phyloP scores from a whole-genome alignment of 2,888 invertebrate species.

The Campoplex capitator region DNA sequence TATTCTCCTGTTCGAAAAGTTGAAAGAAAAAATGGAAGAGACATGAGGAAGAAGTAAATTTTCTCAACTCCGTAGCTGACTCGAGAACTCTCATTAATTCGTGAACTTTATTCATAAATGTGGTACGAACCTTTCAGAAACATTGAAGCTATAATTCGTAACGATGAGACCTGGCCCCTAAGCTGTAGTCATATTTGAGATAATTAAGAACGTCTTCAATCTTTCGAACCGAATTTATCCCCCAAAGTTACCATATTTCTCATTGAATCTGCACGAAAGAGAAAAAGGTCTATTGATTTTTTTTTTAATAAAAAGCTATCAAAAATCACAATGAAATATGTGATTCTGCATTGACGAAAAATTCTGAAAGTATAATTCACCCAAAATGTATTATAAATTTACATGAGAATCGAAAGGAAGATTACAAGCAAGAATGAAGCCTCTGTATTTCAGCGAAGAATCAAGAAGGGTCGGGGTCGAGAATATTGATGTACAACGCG shows the following conservation, averaged over 20 bases:
- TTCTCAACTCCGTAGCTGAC: not conserved
- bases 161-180: not conserved
- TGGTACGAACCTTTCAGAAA: not conserved
- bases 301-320: not conserved
- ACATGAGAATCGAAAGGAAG: conserved; percentile 71
- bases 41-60: conserved; percentile 31
- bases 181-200: not conserved
- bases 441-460: conserved; percentile 21
- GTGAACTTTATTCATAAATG: conserved; percentile 4
- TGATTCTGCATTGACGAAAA: not conserved
- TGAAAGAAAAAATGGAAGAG: not conserved
- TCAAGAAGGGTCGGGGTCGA: conserved; percentile 23
- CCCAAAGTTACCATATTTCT: not conserved
- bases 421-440: conserved; percentile 52
- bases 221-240: not conserved
- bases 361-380: conserved; percentile 1
- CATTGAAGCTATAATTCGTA: conserved; percentile 2
- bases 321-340: not conserved
- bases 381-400: conserved; percentile 66
- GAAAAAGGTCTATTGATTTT: not conserved
- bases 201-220: not conserved
- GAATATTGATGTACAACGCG: conserved; percentile 68
- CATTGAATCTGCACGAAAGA: not conserved
- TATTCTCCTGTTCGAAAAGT: conserved; percentile 9
- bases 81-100: conserved; percentile 29